Conservation (phyloP, 53 echinoderm and acorn worm species). For the Pentamera pediparva region DNA sequence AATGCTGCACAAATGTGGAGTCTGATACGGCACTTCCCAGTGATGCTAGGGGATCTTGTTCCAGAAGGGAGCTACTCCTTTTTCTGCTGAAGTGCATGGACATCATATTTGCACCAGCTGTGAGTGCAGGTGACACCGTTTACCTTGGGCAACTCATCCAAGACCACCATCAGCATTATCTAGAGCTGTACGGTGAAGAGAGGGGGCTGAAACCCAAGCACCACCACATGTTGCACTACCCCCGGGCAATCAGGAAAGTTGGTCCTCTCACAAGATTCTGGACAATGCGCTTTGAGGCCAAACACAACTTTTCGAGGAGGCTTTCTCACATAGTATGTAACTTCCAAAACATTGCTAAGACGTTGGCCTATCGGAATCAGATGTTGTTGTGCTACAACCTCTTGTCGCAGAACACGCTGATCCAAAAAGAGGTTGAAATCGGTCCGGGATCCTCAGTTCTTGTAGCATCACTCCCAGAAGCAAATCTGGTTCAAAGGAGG, state of each 20-base stretch:
- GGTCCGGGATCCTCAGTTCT: slow-evolving; percentile 38
- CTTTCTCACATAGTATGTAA: slow-evolving; percentile 23
- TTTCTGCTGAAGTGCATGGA: neutral
- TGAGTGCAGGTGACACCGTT: neutral
- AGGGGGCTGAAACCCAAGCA: slow-evolving; percentile 31
- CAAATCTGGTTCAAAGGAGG: neutral
- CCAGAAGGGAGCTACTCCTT: slow-evolving; percentile 23
- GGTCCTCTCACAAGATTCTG: slow-evolving; percentile 25
- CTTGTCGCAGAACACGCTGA: neutral
- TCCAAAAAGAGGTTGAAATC: slow-evolving; percentile 10
- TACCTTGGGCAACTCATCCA: slow-evolving; percentile 8
- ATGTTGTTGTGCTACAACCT: slow-evolving; percentile 25
- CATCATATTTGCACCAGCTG: neutral
- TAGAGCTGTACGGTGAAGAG: neutral
- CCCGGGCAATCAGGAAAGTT: neutral
- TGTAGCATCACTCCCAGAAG: slow-evolving; percentile 9
- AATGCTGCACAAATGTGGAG: slow-evolving; percentile 55
- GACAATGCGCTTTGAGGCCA: slow-evolving; percentile 41
- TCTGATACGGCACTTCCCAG: slow-evolving; percentile 32
- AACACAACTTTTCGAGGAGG: slow-evolving; percentile 23
- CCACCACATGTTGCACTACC: slow-evolving; percentile 39
- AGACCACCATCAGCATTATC: neutral
- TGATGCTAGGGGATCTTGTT: slow-evolving; percentile 44
- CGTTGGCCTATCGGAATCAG: slow-evolving; percentile 23
- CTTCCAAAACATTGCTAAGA: slow-evolving; percentile 31